Evolutionary conservation across 2,888 invertebrate genomes (phyloP).

Genomic region (Argynnis bischoffii): DNA sequence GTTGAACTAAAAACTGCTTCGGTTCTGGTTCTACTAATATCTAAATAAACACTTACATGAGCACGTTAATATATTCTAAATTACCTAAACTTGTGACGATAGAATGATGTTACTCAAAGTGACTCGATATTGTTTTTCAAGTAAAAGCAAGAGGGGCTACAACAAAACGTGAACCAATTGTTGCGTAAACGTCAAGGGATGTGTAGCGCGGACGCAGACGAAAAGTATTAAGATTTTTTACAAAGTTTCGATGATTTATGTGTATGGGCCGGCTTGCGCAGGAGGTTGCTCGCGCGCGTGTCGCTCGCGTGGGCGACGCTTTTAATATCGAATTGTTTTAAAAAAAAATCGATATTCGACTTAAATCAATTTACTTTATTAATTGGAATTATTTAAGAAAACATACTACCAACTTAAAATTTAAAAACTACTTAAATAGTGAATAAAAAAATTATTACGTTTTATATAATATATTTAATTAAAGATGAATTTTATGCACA

Average conservation of each 20-base stretch:
- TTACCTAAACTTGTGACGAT: not conserved
- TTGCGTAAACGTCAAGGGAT: conserved; percentile 43
- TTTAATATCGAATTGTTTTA: too few relatives aligned
- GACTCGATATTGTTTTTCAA: conserved; percentile 66
- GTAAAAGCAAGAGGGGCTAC: conserved; percentile 73
- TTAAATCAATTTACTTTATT: too few relatives aligned
- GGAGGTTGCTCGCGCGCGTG: conserved; percentile 1
- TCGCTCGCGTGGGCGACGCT: not conserved
- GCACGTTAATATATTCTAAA: conserved; percentile 16
- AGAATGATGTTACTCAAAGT: conserved; percentile 35
- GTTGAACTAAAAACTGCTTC: conserved; percentile 9
- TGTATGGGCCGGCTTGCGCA: conserved; percentile 33
- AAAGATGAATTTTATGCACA: too few relatives aligned
- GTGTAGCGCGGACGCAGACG: conserved; percentile 43
- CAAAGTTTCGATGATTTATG: conserved; percentile 54
- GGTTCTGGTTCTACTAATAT: conserved; percentile 32
- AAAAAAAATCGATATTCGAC: too few relatives aligned
- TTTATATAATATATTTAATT: too few relatives aligned
- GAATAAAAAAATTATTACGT: too few relatives aligned
- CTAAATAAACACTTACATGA: conserved; percentile 9
- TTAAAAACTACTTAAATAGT: too few relatives aligned
- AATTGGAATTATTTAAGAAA: too few relatives aligned
- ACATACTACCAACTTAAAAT: too few relatives aligned
- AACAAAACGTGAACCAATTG: conserved; percentile 68
- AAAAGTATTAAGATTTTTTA: conserved; percentile 53